These are phyloP conservation scores for Brachionus calyciflorus DNA, from an alignment of 1,140 invertebrate genomes.

Conservation along the genomic window DNA sequence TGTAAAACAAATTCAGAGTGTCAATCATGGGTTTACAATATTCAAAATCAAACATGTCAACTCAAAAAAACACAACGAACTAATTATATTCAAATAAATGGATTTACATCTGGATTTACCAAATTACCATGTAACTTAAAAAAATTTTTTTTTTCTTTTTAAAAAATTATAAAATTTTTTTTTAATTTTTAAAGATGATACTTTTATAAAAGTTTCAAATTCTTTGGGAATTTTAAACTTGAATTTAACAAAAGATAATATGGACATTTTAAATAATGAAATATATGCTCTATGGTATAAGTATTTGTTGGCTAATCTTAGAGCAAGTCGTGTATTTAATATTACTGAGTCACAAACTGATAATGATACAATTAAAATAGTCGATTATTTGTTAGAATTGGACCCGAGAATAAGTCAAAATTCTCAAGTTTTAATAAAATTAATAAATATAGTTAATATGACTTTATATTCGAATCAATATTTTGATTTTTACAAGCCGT, in stretches of 20 bases:
- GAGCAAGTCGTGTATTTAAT: not conserved
- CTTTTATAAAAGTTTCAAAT: constrained; percentile 37
- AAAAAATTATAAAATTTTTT: not conserved
- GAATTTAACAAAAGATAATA: not conserved
- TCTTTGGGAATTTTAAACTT: not conserved
- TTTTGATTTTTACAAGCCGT: not conserved
- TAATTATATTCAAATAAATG: not conserved
- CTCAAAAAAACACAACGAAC: constrained; percentile 22
- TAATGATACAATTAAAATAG: not conserved
- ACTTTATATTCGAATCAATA: not conserved
- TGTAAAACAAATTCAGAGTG: constrained; percentile 3
- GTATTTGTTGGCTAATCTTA: constrained; percentile 20
- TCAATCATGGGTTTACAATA: constrained; percentile 43
- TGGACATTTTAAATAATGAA: not conserved
- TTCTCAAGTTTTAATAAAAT: constrained; percentile 31
- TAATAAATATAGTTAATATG: constrained; percentile 5
- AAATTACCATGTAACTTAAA: not conserved
- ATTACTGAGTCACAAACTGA: not conserved
- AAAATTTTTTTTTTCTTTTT: not conserved
- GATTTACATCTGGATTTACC: constrained; percentile 16
- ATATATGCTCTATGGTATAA: constrained; percentile 7
- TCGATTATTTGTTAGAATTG: constrained; percentile 16
- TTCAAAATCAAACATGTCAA: not conserved
- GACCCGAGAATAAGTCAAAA: constrained; percentile 45
- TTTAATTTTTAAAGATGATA: constrained; percentile 6